Evolutionary conservation across 2,888 invertebrate genomes (phyloP), one percentile per base, ranked within the genome.

Genomic region (Cantharis nigra): DNA sequence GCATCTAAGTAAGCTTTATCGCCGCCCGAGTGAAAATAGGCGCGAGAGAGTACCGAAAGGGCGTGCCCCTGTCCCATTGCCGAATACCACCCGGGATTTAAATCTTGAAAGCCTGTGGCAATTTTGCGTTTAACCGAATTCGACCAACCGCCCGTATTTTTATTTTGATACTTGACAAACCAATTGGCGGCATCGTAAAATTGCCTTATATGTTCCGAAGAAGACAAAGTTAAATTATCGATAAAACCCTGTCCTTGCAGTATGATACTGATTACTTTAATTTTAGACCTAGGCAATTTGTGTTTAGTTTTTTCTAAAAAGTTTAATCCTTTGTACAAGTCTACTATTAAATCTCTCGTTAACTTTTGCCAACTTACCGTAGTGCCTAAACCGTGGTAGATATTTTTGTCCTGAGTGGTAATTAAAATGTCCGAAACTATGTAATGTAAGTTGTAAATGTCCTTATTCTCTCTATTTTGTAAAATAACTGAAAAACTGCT

Each of bases 11-110:
- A 99, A 69, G 91, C 87, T 76, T 90, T 89, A 85, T 94, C 93
- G 0, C 94, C 94, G 67, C 92, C 92, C 26, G 96, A 96, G 87
- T 94, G 93, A 89, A 94, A 91, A 89, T 94, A 98, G 0, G 98
- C 98, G 82, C 99, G 91, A 0, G 97, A 93, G 72, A 99, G 90
- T n/a, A 99, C 92, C 0, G 98, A 98, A 83, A 99, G 95, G 23
- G 94, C 97, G 89, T 99, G 99, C 0, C 99, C 99, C 88, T 99
- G 99, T 3, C 97, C 98, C 99, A 99, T 99, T 0, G 98, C 97
- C 0, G 98, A 98, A 87, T 97, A 95, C 94, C 94, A 89, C 65
- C 88, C 88, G 74, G 82, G 82, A 78, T 84, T 82, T 63, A 84
- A 78, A 62, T 83, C 83, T 9, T 93, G 91, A 88, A 95, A 94